Conservation (phyloP, 2,888 invertebrate genomes). For the Synergus umbraculus region DNA sequence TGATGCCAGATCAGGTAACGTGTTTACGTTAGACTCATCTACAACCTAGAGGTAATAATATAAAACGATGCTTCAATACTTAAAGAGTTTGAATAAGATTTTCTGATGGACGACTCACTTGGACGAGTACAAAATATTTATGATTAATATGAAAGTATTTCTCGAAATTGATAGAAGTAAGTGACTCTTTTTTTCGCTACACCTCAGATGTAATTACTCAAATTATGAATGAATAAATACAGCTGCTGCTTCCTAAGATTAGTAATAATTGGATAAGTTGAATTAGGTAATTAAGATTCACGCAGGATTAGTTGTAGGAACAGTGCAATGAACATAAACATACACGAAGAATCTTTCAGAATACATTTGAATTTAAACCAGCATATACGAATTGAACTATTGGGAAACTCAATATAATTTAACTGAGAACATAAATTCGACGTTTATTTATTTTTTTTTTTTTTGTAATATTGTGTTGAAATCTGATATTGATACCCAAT, state of each 20-base stretch:
- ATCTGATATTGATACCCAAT: no score
- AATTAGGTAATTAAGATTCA: not conserved
- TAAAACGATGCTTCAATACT: conserved; percentile 21
- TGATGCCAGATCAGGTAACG: conserved; percentile 85
- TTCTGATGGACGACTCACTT: not conserved
- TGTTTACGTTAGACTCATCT: conserved; percentile 87
- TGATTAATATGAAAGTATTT: not conserved
- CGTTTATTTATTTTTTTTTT: no score
- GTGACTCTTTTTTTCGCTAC: not conserved
- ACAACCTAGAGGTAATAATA: conserved; percentile 83
- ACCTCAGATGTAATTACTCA: not conserved
- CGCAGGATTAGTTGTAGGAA: not conserved
- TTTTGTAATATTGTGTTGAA: no score
- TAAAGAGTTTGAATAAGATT: not conserved
- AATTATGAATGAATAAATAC: no score
- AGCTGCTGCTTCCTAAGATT: not conserved
- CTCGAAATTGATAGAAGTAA: not conserved
- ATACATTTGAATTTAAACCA: not conserved
- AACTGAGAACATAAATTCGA: no score
- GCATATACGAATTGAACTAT: no score
- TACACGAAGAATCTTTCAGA: no score
- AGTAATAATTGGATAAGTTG: not conserved
- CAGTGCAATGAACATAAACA: not conserved
- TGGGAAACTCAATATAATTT: no score
- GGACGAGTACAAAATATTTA: not conserved